Percentiles rank a stretch among this genome's conserved stretches.
Conservation (phyloP, 2,113 vertebrate species). For the Tauraco erythrolophus region DNA sequence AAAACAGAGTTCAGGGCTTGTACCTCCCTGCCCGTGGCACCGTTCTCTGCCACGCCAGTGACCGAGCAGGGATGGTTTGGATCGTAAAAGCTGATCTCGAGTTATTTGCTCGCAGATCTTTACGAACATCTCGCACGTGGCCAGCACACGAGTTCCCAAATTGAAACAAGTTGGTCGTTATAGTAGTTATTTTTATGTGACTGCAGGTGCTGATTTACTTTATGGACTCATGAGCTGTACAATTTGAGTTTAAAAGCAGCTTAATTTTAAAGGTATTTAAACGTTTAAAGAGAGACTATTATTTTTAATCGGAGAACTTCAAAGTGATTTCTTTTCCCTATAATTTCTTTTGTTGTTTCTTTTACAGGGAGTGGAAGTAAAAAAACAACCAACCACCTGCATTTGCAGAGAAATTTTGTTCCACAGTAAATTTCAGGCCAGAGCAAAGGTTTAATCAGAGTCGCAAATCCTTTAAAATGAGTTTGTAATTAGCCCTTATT, state of each 20-base stretch:
- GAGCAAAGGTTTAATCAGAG: background rate
- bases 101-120: background rate
- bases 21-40: fast-evolving
- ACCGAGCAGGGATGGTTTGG: background rate
- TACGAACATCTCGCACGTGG: background rate
- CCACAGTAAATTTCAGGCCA: slow-evolving; percentile 2
- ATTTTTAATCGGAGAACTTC: slow-evolving; percentile 24
- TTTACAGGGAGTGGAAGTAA: background rate
- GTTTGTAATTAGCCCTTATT: background rate
- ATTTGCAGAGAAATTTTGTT: background rate
- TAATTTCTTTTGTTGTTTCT: slow-evolving; percentile 35
- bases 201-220: slow-evolving; percentile 8
- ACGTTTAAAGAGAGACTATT: background rate
- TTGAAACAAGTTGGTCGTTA: background rate
- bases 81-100: background rate
- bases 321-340: slow-evolving; percentile 12
- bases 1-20: background rate
- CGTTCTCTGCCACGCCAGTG: background rate
- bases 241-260: slow-evolving; percentile 36
- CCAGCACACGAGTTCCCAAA: background rate
- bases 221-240: background rate
- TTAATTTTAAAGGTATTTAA: slow-evolving; percentile 39
- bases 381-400: no score
- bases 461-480: background rate
- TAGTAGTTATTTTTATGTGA: background rate